phyloP scores from a whole-genome alignment of 2,113 vertebrate genomes.

The Erythrolamprus reginae region DNA sequence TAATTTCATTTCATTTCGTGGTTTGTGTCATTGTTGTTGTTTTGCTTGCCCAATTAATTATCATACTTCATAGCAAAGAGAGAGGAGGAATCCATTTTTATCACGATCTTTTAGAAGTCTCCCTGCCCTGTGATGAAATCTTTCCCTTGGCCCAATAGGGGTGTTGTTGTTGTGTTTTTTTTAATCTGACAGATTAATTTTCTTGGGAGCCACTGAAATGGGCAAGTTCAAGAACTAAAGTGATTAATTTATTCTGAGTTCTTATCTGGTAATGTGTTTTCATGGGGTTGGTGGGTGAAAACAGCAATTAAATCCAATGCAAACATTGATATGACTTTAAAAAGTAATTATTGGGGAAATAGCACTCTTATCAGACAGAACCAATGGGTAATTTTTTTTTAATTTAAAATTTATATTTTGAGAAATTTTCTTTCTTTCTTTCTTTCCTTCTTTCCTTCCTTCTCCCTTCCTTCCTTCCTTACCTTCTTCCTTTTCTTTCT shows the following conservation, averaged over 20 bases:
- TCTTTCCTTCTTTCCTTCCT: background rate
- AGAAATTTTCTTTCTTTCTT: background rate
- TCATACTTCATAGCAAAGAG: background rate
- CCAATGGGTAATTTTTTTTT: slow-evolving; percentile 26
- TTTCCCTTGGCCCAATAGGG: rapidly evolving
- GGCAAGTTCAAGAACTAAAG: slow-evolving; percentile 21
- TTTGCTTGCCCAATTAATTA: background rate
- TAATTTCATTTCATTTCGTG: background rate
- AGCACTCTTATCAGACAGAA: slow-evolving; percentile 24
- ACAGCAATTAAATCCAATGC: slow-evolving; percentile 56
- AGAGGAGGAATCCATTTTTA: background rate
- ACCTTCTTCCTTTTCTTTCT: background rate
- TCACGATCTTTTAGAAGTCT: background rate
- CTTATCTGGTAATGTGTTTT: slow-evolving; percentile 40
- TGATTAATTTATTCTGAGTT: slow-evolving; percentile 34
- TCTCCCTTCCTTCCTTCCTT: background rate
- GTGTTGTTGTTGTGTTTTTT: background rate
- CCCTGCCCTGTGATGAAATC: rapidly evolving
- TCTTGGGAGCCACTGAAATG: background rate
- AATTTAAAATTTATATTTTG: slow-evolving; percentile 11
- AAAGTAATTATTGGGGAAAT: slow-evolving; percentile 57
- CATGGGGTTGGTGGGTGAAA: slow-evolving; percentile 30
- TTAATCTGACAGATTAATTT: slow-evolving; percentile 31
- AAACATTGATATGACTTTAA: slow-evolving; percentile 35
- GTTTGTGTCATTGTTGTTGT: background rate